These are phyloP conservation scores for Vicugna pacos DNA, from an alignment of 2,113 vertebrate species.

Conservation along the genomic window DNA sequence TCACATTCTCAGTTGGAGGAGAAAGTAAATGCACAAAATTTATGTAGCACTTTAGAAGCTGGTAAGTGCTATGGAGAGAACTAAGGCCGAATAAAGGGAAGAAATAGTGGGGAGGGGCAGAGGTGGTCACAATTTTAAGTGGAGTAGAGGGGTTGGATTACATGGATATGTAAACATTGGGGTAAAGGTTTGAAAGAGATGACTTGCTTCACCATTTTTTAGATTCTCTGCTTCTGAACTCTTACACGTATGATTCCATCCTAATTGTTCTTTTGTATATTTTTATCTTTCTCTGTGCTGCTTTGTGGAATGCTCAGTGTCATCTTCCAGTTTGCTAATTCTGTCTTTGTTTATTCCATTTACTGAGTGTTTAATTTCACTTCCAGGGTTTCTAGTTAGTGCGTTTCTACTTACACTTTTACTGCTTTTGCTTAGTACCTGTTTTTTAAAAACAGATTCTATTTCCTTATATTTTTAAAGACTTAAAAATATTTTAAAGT, in stretches of 20 bases:
- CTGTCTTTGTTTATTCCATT: neutral
- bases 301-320: neutral
- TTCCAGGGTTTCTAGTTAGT: neutral
- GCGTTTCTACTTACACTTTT: neutral
- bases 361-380: neutral
- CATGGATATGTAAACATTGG: neutral
- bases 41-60: neutral
- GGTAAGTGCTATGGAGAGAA: neutral
- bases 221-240: neutral
- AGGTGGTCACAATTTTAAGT: neutral
- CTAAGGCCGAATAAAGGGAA: neutral
- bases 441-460: neutral
- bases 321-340: neutral
- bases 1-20: neutral
- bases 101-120: no score
- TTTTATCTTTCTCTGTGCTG: neutral
- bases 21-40: neutral
- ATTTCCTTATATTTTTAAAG: neutral
- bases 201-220: neutral
- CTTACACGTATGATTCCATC: neutral
- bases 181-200: neutral
- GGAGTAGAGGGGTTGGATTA: neutral
- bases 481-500: neutral
- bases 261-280: neutral
- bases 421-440: neutral